Base-by-base conservation (phyloP, 2,113 vertebrate species). In the Hypomesus transpacificus region DNA sequence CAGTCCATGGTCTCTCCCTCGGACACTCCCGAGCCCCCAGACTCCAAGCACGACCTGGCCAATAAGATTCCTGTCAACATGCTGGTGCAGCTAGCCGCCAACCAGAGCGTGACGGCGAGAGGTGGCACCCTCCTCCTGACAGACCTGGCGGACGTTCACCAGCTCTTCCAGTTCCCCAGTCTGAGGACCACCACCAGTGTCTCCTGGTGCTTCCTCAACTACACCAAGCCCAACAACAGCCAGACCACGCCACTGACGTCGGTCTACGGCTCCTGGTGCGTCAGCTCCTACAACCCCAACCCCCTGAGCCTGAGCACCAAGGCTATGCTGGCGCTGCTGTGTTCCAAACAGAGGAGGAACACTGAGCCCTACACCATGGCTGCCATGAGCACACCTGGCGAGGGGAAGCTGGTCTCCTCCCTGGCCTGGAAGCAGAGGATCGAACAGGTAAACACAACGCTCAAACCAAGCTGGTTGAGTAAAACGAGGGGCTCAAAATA, bases 151-250 rank as follows among this genome's bases (percentile, higher is more conserved):
- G 95, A 97, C 71, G 92, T 93, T 70, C 95, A 95, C 77, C 95
- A 95, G 78, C 89, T 95, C 75, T 91, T 95, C 87, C 95, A 95
- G 84, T 98, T 98, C 75, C 96, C 96, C 0, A 98, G 95, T 88
- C 91, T 98, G 68, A 94, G 96, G 75, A 96, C 96, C 16, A 93
- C 91, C 3, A 98, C 96, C 76, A 93, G 92, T 77, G 95, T 99
- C 80, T 98, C 96, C 91, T 99, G 97, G 97, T 99, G 97, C 90
- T 99, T 98, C 89, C 91, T 98, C 80, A 98, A 95, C 91, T 96
- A 97, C 87, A 95, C 95, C 8, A 97, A 97, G 89, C 96, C 97
- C 73, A 98, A 89, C 90, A 94, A 91, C 46, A 71, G 88, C 77
- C 93, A 92, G 71, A 90, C 92, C 39, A 92, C 91, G 51, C 83